These are phyloP conservation scores for Phlogophora meticulosa DNA, from an alignment of 2,888 invertebrate genomes.

Conservation along the genomic window DNA sequence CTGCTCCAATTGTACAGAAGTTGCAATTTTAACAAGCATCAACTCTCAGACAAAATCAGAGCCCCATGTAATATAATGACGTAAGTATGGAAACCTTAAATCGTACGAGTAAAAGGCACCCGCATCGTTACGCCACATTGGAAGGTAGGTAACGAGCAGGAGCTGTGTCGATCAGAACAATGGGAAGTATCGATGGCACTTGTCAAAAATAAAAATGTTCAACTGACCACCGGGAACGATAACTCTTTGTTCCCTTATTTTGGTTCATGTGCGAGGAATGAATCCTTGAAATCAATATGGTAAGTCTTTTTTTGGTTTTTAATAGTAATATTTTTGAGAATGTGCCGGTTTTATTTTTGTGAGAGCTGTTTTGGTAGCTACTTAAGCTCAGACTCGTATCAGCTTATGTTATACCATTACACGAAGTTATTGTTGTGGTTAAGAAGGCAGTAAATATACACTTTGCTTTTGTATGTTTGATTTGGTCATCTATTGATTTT, in stretches of 20 bases:
- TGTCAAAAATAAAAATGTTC: conserved; percentile 85
- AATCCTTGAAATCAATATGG: conserved; percentile 9
- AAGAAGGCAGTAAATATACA: no score
- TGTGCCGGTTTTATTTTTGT: not conserved
- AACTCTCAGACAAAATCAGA: not conserved
- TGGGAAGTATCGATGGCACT: conserved; percentile 87
- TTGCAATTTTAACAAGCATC: not conserved
- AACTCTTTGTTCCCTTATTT: conserved; percentile 57
- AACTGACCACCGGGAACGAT: conserved; percentile 71
- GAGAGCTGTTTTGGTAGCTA: not conserved
- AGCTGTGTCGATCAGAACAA: conserved; percentile 77
- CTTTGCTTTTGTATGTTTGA: no score
- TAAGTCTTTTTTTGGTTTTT: conserved; percentile 2
- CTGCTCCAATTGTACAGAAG: not conserved
- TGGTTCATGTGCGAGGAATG: conserved; percentile 6
- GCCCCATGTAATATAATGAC: not conserved
- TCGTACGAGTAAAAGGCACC: not conserved
- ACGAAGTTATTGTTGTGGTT: no score
- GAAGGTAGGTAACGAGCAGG: conserved; percentile 45
- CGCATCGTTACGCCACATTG: conserved; percentile 34
- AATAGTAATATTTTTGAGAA: conserved; percentile 22
- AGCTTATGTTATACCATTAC: not conserved
- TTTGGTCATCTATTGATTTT: no score
- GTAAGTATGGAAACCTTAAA: not conserved
- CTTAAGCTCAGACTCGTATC: not conserved